Base-by-base conservation (phyloP, 37 sponge, comb jelly and placozoan species). In the Hexactinellida sp. region DNA sequence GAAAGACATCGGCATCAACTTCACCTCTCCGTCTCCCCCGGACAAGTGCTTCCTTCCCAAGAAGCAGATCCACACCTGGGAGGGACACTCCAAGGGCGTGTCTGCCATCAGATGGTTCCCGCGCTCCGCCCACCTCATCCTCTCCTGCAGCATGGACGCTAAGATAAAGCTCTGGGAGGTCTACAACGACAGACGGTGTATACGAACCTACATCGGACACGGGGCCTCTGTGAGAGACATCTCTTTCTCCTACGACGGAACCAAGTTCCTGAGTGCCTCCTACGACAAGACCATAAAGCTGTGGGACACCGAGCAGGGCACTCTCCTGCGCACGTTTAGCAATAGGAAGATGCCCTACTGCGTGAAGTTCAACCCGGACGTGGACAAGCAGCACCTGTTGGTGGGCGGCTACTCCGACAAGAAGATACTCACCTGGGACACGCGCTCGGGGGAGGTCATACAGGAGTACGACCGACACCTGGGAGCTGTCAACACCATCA, bases 391-490 rank as follows among this genome's bases (percentile, higher is more conserved):
- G 82, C 87, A 98, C 83, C 54, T 93, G 39, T 98, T 98, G 41
- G 85, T 98, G n/a, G 91, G 85, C 38, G 99, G 95, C 5, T 92
- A 91, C 84, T 54, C 94, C 24, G 95, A 98, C 86, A 98, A 98
- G 90, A 98, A 98, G 88, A 93, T 98, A 16, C 92, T 96, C 37
- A 87, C 92, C 36, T 98, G 95, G 95, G 95, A 98, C 52, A 92
- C 82, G 1, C 88, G 83, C 24, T 88, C 90, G 28, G 95, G 92
- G 37, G 95, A 93, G 82, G 91, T 92, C 32, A 89, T 92, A 0
- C 99, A 98, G 89, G 99, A 98, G 86, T 98, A 98, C 38, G 99
- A 98, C 91, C 85, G 99, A 87, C 99, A 98, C 90, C 90, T 98
- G 24, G 99, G 99, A 38, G 88, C 99, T 32, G 99, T 98, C 84